Evolutionary conservation across 2,888 invertebrate genomes (phyloP), one percentile per base, ranked within the genome.

Genomic region (Meganola albula): DNA sequence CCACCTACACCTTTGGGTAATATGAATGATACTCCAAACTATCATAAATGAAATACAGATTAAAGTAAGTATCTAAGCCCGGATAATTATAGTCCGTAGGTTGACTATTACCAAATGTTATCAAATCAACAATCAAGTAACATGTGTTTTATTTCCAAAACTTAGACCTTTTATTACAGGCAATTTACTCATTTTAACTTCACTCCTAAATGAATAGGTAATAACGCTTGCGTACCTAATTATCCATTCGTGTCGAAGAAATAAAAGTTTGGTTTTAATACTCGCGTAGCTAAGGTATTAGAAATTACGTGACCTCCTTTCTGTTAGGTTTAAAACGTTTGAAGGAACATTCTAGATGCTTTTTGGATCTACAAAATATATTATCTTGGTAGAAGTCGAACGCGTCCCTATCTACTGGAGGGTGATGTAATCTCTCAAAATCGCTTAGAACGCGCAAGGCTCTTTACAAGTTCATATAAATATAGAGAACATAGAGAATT

Each of bases 161-260:
- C 37, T 51, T 38, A 31, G 43, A 41, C 37, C 37, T 44, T 51
- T 49, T 50, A 60, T 53, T 53, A 56, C 32, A 35, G 34, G 25
- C 51, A 56, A 58, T 58, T 63, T 55, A 50, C 40, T 54, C 48
- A 40, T 53, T 62, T 52, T 49, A 49, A 54, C 42, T 48, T 58
- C 58, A 50, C 37, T 12, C 11, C 32, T 27, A 37, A 48, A 55
- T 53, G 47, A 56, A 58, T 55, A 54, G 43, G 55, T 53, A 47
- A 64, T 49, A 48, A 44, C 42, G 33, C 51, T 37, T 51, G 48
- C 39, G 48, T 54, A n/a, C n/a, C n/a, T n/a, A 59, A 63, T 65
- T 59, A 58, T 38, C 42, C 42, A 48, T 44, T 45, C 31, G 40
- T 40, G 48, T 24, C 16, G 35, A 27, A 10, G 25, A 13, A 12